Conservation (phyloP, 2,113 vertebrate species). For the Synchiropus splendidus region DNA sequence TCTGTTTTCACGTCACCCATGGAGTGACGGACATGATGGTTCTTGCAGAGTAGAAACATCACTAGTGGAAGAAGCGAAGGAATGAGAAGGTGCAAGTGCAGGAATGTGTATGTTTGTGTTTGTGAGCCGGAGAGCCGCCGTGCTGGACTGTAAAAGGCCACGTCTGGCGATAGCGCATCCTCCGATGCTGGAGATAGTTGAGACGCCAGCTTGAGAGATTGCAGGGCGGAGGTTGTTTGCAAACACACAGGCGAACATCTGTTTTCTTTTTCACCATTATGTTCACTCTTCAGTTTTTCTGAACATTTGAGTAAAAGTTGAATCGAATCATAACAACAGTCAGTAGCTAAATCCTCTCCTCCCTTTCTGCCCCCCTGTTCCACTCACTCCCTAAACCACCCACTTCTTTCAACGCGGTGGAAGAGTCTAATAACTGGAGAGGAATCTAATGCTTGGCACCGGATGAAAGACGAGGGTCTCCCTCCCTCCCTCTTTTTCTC, state of each 20-base stretch:
- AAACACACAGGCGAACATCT: slow-evolving; percentile 48
- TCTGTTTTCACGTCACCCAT: slow-evolving; percentile 7
- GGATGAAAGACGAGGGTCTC: slow-evolving; percentile 66
- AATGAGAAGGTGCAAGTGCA: slow-evolving; percentile 5
- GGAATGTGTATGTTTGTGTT: slow-evolving; percentile 13
- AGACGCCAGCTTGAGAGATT: slow-evolving; percentile 64
- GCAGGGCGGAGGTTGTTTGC: slow-evolving; percentile 60
- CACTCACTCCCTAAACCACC: slow-evolving; percentile 31
- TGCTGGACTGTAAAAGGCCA: slow-evolving; percentile 31
- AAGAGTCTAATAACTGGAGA: slow-evolving; percentile 72
- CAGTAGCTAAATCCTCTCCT: slow-evolving; percentile 37
- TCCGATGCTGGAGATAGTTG: slow-evolving; percentile 63
- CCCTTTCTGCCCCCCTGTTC: slow-evolving; percentile 7
- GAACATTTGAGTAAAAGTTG: slow-evolving; percentile 21
- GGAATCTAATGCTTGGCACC: slow-evolving; percentile 71
- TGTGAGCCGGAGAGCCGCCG: slow-evolving; percentile 31
- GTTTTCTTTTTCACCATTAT: slow-evolving; percentile 1
- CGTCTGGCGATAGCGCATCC: slow-evolving; percentile 55
- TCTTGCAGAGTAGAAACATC: slow-evolving; percentile 13
- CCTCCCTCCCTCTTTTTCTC: slow-evolving; percentile 56
- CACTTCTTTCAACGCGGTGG: slow-evolving; percentile 63
- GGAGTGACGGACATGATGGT: not conserved
- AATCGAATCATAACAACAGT: slow-evolving; percentile 40
- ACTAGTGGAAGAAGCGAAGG: slow-evolving; percentile 25
- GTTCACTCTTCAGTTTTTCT: slow-evolving; percentile 7